Conservation (phyloP, 1,140 invertebrate genomes). For the Drosophila pandora region DNA sequence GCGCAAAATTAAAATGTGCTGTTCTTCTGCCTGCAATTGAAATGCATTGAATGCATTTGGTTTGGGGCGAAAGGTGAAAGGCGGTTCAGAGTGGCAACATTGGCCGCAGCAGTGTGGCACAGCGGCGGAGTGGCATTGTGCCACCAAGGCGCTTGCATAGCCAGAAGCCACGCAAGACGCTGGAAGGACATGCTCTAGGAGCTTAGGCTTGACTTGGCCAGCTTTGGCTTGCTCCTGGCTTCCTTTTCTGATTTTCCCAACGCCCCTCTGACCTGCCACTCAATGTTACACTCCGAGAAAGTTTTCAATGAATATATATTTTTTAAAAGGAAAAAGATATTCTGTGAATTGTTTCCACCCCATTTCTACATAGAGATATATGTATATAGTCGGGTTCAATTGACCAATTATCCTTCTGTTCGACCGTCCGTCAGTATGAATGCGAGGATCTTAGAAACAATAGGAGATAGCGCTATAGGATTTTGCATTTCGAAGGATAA, state of each 20-base stretch:
- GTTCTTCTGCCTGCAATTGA: slow-evolving; percentile 42
- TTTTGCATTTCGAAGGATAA: too few species aligned
- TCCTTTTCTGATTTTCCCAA: background rate
- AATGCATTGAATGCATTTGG: slow-evolving; percentile 68
- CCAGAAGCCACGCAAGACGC: slow-evolving; percentile 59
- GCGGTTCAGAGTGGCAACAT: slow-evolving; percentile 14
- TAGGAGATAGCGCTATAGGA: too few species aligned
- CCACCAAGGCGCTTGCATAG: slow-evolving; percentile 32
- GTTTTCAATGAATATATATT: too few species aligned
- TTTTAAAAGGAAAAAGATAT: background rate
- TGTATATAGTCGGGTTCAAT: too few species aligned
- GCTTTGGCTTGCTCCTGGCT: slow-evolving; percentile 5
- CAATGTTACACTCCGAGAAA: background rate
- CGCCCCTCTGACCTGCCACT: background rate
- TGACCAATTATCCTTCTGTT: too few species aligned
- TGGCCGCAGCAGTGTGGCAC: background rate
- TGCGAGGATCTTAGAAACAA: too few species aligned
- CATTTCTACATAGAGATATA: too few species aligned
- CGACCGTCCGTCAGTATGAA: too few species aligned
- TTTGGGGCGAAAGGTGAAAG: slow-evolving; percentile 15
- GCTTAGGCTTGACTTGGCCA: slow-evolving; percentile 43
- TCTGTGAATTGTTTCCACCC: too few species aligned
- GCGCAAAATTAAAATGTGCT: slow-evolving; percentile 64
- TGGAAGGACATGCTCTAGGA: slow-evolving; percentile 63
- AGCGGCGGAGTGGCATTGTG: too few species aligned